Conservation (phyloP, 2,888 invertebrate species). For the Agonopterix arenella region DNA sequence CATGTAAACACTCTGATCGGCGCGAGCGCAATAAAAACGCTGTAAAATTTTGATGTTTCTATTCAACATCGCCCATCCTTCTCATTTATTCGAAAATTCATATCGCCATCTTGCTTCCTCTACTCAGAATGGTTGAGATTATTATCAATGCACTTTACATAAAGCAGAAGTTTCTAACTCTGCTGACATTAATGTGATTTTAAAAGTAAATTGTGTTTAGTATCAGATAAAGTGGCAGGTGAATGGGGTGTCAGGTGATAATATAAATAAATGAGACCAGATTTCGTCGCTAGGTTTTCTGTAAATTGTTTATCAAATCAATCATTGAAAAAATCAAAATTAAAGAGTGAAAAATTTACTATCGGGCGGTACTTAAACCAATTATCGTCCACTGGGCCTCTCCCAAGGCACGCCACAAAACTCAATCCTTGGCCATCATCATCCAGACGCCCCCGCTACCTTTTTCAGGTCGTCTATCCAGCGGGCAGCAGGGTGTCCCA, state of each 20-base stretch:
- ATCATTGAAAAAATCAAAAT: too few relatives aligned
- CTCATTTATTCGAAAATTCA: slow-evolving; percentile 18
- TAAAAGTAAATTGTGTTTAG: slow-evolving; percentile 71
- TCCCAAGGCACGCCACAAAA: too few relatives aligned
- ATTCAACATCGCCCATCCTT: slow-evolving; percentile 49
- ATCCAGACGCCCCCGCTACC: too few relatives aligned
- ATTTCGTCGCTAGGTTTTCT: slow-evolving; percentile 29
- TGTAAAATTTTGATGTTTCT: slow-evolving; percentile 77
- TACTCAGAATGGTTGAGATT: slow-evolving; percentile 63
- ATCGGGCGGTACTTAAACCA: too few relatives aligned
- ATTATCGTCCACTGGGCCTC: too few relatives aligned
- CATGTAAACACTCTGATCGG: slow-evolving; percentile 61
- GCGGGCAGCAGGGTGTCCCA: too few relatives aligned
- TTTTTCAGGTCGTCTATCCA: too few relatives aligned
- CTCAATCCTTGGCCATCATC: too few relatives aligned
- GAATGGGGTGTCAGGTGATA: slow-evolving; percentile 69
- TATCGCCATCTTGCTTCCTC: slow-evolving; percentile 32
- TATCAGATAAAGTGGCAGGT: slow-evolving; percentile 52
- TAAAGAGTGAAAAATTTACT: too few relatives aligned
- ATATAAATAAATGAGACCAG: slow-evolving; percentile 64
- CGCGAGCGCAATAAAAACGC: slow-evolving; percentile 70
- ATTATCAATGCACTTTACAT: slow-evolving; percentile 77
- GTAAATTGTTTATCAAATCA: neutral
- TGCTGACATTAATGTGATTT: slow-evolving; percentile 71
- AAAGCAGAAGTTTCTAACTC: slow-evolving; percentile 69